Percentiles rank a stretch among this genome's conserved stretches.
Conservation (phyloP, 2,888 invertebrate species). For the Chironomus tentans region DNA sequence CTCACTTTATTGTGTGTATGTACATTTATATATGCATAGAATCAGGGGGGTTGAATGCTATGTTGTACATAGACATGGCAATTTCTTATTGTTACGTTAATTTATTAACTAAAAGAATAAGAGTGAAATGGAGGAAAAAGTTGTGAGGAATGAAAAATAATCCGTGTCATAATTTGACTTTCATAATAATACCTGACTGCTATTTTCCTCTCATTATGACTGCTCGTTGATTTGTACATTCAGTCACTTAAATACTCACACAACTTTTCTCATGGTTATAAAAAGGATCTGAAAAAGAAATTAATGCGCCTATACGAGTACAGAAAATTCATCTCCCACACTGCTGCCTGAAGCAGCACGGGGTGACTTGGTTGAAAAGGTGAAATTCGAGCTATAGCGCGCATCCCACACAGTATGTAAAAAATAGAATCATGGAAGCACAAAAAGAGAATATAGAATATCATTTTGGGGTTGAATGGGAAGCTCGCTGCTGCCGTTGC, state of each 20-base stretch:
- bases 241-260: too few species aligned
- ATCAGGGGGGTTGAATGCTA: neutral
- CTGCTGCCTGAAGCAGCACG: too few species aligned
- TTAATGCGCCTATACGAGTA: neutral
- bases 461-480: too few species aligned
- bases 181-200: neutral
- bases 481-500: too few species aligned
- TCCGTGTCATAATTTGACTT: slow-evolving; percentile 2
- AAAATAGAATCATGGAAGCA: too few species aligned
- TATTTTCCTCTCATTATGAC: neutral
- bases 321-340: too few species aligned
- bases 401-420: too few species aligned
- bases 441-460: too few species aligned
- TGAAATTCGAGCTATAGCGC: too few species aligned
- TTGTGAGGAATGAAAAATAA: neutral
- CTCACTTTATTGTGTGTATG: neutral
- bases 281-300: too few species aligned
- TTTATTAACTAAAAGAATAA: neutral
- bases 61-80: neutral
- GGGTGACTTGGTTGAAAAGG: too few species aligned
- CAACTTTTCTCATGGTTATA: neutral
- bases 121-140: neutral
- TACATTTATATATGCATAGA: neutral
- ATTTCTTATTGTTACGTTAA: neutral
- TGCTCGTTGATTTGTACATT: too few species aligned